Percentiles rank a stretch among this genome's conserved stretches.
Conservation (phyloP, 2,888 invertebrate species). For the Leucophenga maculata region DNA sequence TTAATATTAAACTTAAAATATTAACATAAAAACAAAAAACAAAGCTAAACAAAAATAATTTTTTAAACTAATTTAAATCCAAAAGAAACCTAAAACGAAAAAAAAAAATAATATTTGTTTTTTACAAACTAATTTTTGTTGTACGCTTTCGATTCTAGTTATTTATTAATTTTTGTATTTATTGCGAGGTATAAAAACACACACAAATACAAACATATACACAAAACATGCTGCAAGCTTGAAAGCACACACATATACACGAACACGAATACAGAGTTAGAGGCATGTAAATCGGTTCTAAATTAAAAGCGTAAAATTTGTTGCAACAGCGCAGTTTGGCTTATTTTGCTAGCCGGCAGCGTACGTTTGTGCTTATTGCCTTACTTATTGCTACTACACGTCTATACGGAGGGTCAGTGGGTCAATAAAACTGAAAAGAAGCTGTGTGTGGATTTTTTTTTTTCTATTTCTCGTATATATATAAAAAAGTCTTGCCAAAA, state of each 20-base stretch:
- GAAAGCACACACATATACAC: neutral
- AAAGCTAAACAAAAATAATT: neutral
- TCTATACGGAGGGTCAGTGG: too few relatives aligned
- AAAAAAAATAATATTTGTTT: neutral
- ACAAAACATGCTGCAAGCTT: neutral
- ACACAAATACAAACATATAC: neutral
- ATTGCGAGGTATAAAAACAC: neutral
- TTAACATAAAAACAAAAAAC: neutral
- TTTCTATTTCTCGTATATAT: too few relatives aligned
- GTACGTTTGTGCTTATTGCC: too few relatives aligned
- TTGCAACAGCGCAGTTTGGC: constrained; percentile 30
- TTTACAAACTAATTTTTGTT: neutral
- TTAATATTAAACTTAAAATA: neutral
- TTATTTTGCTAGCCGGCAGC: constrained; percentile 11
- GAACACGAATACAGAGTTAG: constrained; percentile 6
- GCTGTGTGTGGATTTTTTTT: too few relatives aligned
- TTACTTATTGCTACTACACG: too few relatives aligned
- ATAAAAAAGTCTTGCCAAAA: too few relatives aligned
- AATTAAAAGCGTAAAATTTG: too few relatives aligned
- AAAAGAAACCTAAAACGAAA: too few relatives aligned
- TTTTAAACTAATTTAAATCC: neutral
- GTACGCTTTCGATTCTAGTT: neutral
- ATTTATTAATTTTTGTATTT: constrained; percentile 8
- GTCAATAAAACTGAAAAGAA: too few relatives aligned
- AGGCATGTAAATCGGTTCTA: too few relatives aligned